Evolutionary conservation across 2,797 vertebrate species (phyloP).

Genomic region (Paguma larvata): DNA sequence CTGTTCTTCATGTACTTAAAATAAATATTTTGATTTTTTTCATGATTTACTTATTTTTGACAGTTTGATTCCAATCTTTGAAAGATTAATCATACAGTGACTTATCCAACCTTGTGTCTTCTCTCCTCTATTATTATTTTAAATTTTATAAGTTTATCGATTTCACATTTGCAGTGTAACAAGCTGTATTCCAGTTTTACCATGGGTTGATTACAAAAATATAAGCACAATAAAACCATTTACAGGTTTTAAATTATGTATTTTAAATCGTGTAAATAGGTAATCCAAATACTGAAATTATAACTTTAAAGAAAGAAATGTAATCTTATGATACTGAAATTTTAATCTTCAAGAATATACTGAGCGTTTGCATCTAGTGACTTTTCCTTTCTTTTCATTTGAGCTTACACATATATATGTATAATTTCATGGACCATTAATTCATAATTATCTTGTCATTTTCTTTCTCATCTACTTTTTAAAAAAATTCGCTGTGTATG

Average conservation of each 20-base stretch:
- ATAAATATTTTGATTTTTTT: neutral
- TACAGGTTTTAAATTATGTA: slow-evolving; percentile 19
- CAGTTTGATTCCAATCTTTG: neutral
- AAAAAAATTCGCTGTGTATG: neutral
- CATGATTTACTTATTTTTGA: neutral
- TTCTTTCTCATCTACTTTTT: neutral
- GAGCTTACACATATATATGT: neutral
- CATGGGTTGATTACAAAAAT: neutral
- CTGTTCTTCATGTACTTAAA: slow-evolving; percentile 14
- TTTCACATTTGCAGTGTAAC: neutral
- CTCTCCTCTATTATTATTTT: slow-evolving; percentile 17
- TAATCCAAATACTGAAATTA: neutral
- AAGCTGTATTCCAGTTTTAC: neutral
- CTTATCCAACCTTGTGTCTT: neutral
- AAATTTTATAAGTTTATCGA: slow-evolving; percentile 45
- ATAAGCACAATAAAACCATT: slow-evolving; percentile 27
- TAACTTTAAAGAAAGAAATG: neutral
- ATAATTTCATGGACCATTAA: neutral
- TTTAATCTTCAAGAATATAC: neutral
- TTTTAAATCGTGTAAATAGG: neutral
- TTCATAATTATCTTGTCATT: neutral
- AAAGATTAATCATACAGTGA: neutral
- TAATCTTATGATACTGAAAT: neutral
- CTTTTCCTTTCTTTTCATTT: neutral
- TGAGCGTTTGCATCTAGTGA: neutral